These are phyloP conservation scores for Sylvia borin DNA, from an alignment of 2,797 vertebrate genomes.

Conservation along the genomic window DNA sequence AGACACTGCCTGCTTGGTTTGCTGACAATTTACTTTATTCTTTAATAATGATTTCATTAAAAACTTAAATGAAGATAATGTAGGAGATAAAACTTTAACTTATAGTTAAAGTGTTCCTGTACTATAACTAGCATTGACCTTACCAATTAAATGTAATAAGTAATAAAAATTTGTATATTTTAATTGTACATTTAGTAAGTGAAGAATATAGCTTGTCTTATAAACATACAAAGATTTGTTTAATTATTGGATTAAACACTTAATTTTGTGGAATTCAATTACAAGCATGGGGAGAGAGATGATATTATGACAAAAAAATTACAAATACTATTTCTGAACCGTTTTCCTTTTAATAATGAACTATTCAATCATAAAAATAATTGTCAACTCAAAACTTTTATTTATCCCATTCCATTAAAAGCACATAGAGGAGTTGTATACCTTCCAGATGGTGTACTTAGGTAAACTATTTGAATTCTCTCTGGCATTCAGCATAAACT, in stretches of 20 bases:
- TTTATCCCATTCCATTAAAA: background rate
- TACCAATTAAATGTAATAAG: conserved; percentile 64
- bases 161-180: conserved; percentile 71
- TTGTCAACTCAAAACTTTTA: conserved; percentile 2
- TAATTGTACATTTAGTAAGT: conserved; percentile 69
- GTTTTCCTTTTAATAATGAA: conserved; percentile 14
- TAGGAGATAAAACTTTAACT: conserved; percentile 56
- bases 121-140: conserved; percentile 60
- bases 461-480: background rate
- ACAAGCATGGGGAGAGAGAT: background rate
- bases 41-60: conserved; percentile 66
- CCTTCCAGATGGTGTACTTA: background rate
- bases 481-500: background rate
- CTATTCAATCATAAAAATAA: conserved; percentile 12
- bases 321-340: conserved; percentile 9
- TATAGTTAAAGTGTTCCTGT: conserved; percentile 2
- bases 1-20: conserved; percentile 35
- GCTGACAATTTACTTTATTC: conserved; percentile 36
- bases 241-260: conserved; percentile 51
- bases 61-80: conserved; percentile 69
- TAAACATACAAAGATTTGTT: conserved; percentile 69
- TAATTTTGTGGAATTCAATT: conserved; percentile 66
- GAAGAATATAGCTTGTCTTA: conserved; percentile 62
- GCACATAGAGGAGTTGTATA: background rate
- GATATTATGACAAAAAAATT: background rate